Base-by-base conservation (phyloP, 1,140 invertebrate genomes). In the Drosophila parabipectinata region DNA sequence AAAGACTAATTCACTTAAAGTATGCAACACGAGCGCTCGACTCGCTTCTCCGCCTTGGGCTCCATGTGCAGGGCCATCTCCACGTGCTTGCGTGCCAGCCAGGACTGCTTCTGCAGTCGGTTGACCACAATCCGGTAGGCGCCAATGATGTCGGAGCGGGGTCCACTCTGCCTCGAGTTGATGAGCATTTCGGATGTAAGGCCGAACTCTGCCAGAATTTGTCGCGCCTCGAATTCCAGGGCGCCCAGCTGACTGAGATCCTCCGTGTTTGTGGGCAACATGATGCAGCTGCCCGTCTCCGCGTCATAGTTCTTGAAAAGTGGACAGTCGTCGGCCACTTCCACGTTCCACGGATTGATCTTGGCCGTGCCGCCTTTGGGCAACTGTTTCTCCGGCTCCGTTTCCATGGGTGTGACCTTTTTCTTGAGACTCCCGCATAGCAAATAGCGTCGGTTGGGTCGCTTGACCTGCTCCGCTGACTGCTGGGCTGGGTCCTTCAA, bases 51-150 rank as follows among this genome's bases (percentile, higher is more conserved):
- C 24, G 62, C 69, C 62, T 91, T 91, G 34, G 90, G 90, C 66
- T 91, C 90, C 50, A 75, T 58, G 26, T 91, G 90, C 15, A 91
- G 61, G 7, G 90, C 90, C 77, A 91, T 80, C 45, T 91, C 90
- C n/a, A 90, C 89, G 28, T 91, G 90, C 37, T 91, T 90, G 0
- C 89, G 60, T 0, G 90, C 87, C 26, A 92, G 62, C 90, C 90
- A 92, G 4, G 90, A 91, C 37, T 92, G 91, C 50, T 91, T 91
- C 56, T 92, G 90, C 32, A 93, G 72, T n/a, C 92, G 88, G 77
- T 92, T 91, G 48, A 93, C 90, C 24, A 93, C 79, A 34, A 93
- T 92, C n/a, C 92, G 79, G 71, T 93, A 93, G 57, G 92, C 91
- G 9, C 92, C 92, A 45, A 93, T 93, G 39, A 93, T 92, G 52